Percentiles rank a stretch among this genome's conserved stretches.
phyloP scores from a whole-genome alignment of 2,113 vertebrate genomes.

The Centropus unirufus region DNA sequence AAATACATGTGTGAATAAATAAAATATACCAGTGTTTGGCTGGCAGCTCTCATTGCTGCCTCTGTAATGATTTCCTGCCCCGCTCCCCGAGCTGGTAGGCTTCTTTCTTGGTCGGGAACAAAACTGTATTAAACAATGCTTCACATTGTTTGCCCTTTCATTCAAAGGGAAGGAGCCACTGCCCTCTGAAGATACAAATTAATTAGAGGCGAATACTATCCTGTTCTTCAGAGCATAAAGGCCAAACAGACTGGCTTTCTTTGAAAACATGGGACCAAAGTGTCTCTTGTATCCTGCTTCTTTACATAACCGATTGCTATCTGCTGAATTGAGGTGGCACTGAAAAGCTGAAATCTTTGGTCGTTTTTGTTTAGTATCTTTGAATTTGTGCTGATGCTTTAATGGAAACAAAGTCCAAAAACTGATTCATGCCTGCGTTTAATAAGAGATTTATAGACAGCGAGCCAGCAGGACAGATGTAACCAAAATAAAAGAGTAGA shows the following conservation, averaged over 20 bases:
- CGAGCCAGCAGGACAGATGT: background rate
- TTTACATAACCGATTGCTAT: slow-evolving; percentile 58
- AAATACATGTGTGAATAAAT: background rate
- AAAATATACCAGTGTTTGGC: background rate
- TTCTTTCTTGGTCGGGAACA: slow-evolving; percentile 36
- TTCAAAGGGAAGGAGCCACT: slow-evolving; percentile 63
- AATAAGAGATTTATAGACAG: background rate
- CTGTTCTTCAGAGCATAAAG: slow-evolving; percentile 52
- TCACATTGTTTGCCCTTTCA: slow-evolving; percentile 45
- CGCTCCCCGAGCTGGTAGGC: background rate
- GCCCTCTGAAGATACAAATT: slow-evolving; percentile 68
- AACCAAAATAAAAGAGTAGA: background rate
- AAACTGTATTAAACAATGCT: slow-evolving; percentile 47
- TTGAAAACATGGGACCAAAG: slow-evolving; percentile 41
- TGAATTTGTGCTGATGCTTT: background rate
- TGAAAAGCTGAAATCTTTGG: background rate
- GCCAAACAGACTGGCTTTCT: slow-evolving; percentile 62
- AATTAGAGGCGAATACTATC: slow-evolving; percentile 59
- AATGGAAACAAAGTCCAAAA: background rate
- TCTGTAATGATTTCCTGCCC: slow-evolving; percentile 54
- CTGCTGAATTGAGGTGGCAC: slow-evolving; percentile 3
- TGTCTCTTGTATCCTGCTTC: slow-evolving; percentile 46
- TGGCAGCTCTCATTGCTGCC: slow-evolving; percentile 8
- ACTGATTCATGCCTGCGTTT: background rate
- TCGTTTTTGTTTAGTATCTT: background rate